Percentiles rank a stretch among this genome's conserved stretches.
These are phyloP conservation scores for Lydus trimaculatus DNA, from an alignment of 2,888 invertebrate genomes.

Conservation along the genomic window DNA sequence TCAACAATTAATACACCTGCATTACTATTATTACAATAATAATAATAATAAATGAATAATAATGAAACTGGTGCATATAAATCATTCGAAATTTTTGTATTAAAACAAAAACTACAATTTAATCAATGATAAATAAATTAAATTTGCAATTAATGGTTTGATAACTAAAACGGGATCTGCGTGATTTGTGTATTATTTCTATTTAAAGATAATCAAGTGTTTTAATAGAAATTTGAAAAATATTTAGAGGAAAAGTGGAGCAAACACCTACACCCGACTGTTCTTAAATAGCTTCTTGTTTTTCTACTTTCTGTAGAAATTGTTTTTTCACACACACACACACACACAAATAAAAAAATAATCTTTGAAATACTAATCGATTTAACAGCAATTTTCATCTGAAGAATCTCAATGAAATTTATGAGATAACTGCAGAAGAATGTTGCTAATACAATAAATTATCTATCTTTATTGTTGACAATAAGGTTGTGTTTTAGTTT, in stretches of 20 bases:
- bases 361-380: not conserved
- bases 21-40: not conserved
- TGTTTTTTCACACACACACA: too few species aligned
- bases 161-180: conserved; percentile 30
- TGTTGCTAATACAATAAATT: conserved; percentile 7
- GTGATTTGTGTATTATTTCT: conserved; percentile 23
- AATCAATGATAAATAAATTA: conserved; percentile 31
- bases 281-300: not conserved
- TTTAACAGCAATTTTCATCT: not conserved
- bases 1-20: not conserved
- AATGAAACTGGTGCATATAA: not conserved
- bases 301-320: not conserved
- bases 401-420: not conserved
- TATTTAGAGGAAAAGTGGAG: not conserved
- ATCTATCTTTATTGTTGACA: not conserved
- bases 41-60: not conserved
- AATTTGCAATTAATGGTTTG: conserved; percentile 26
- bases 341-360: too few species aligned
- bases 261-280: not conserved
- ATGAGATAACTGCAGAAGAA: not conserved
- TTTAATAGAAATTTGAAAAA: not conserved
- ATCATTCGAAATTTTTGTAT: not conserved
- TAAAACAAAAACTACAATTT: conserved; percentile 19
- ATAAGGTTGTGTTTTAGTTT: not conserved
- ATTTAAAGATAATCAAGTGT: not conserved